Base-by-base conservation (phyloP, 2,797 vertebrate genomes). In the Hephaestus fuliginosus region DNA sequence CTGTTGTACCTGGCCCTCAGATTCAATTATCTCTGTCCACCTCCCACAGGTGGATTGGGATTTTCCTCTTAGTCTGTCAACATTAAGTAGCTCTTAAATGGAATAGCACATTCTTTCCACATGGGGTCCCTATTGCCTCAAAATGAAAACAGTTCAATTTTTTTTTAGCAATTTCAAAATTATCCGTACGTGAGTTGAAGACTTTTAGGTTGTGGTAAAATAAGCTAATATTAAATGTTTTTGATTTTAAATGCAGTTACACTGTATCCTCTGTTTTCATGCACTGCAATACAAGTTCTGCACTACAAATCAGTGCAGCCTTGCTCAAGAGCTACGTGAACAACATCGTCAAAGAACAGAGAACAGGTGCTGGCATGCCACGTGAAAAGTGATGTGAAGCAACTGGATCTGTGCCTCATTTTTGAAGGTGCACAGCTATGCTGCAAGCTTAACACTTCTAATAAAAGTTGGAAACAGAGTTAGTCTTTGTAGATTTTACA, bases 51-150 rank as follows among this genome's bases (percentile, higher is more conserved):
- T 74, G 72, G 18, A n/a, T 33, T 56, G 2, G 25, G 25, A 48
- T 85, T 73, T 60, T 41, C 51, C 17, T n/a, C 68, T 68, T 51
- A 14, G 43, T 28, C 20, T 3, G 2, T 53, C 22, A 70, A 56
- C 60, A 76, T 5, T 63, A 55, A n/a, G 20, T 28, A 48, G 48
- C 48, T 78, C 5, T 78, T 55, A 39, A 43, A 15, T 81, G 73
- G 48, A 86, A 20, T 83, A 25, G 58, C 79, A 53, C 3, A 48
- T 53, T 7, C 5, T 78, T 46, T 76, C 91, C 93, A 92, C 89
- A 74, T 52, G 85, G 85, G 86, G 91, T 86, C 91, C 15, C 86
- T 76, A 2, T 88, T 86, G 73, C 43, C n/a, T 75, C 76, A 78
- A 69, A 74, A 72, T 75, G 43, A 52, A 79, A 71, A 41, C 25